Conservation (phyloP, 2,797 vertebrate genomes). For the Falco rusticolus region DNA sequence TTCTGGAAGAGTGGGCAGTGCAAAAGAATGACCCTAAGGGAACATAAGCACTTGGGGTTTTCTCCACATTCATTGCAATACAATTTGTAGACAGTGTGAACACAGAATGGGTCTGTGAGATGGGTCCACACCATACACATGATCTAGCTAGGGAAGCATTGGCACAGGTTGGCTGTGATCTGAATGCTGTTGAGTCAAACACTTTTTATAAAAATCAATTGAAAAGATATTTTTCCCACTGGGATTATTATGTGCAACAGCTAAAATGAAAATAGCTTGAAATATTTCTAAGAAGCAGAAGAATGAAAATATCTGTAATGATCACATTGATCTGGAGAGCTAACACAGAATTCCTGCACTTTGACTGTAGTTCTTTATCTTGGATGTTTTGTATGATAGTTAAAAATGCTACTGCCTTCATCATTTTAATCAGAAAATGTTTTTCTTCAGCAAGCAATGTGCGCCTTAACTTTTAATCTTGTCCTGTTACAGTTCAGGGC, state of each 20-base stretch:
- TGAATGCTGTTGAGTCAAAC: not conserved
- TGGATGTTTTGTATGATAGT: not conserved
- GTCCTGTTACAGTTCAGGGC: not conserved
- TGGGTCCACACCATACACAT: rapidly evolving
- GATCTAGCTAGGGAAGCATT: not conserved
- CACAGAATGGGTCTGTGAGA: not conserved
- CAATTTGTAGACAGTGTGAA: not conserved
- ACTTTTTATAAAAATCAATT: not conserved
- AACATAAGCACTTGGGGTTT: not conserved
- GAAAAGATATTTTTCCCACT: not conserved
- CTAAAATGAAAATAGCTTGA: not conserved
- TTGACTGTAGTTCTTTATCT: not conserved
- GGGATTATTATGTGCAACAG: not conserved
- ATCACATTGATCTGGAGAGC: not conserved
- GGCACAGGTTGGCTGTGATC: not conserved
- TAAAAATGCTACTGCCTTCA: not conserved
- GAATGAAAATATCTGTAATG: not conserved
- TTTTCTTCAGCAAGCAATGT: not conserved
- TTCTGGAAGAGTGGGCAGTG: not conserved
- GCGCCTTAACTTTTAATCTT: not conserved
- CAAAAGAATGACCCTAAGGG: not conserved
- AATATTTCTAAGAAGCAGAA: not conserved
- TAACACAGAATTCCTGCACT: not conserved
- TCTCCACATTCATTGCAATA: rapidly evolving
- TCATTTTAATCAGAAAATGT: not conserved